Evolutionary conservation across 2,797 vertebrate genomes (phyloP).

Genomic region (Coregonus suidteri): DNA sequence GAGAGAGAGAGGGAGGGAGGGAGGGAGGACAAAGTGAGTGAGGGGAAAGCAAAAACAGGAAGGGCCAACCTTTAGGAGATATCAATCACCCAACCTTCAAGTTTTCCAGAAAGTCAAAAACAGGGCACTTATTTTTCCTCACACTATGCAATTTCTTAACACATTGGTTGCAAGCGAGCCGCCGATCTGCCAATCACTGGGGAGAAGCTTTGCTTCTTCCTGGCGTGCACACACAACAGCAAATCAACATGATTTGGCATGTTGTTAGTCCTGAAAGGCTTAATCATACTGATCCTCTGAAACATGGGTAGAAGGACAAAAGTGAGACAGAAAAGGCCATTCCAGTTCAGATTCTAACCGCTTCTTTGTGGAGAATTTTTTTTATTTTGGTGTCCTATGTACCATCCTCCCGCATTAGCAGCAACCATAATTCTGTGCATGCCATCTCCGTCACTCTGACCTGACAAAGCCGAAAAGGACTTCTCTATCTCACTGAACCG

Average conservation of each 20-base stretch:
- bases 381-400: not conserved
- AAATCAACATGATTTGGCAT: slow-evolving; percentile 29
- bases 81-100: slow-evolving; percentile 42
- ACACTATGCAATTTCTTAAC: not conserved
- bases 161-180: slow-evolving; percentile 2
- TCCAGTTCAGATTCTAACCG: slow-evolving; percentile 44
- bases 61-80: slow-evolving; percentile 54
- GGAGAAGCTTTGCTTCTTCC: not conserved
- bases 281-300: slow-evolving; percentile 53
- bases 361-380: slow-evolving; percentile 1
- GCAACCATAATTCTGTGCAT: slow-evolving; percentile 26
- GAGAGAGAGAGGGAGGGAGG: not conserved
- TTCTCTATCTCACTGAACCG: slow-evolving; percentile 39
- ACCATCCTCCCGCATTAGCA: slow-evolving; percentile 30
- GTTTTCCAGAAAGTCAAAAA: slow-evolving; percentile 47
- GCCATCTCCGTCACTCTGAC: slow-evolving; percentile 39
- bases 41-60: slow-evolving; percentile 51
- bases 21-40: not conserved
- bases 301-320: slow-evolving; percentile 35
- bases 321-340: slow-evolving; percentile 35
- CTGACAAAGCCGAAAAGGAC: slow-evolving; percentile 46
- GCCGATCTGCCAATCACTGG: slow-evolving; percentile 31
- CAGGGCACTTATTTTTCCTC: slow-evolving; percentile 20
- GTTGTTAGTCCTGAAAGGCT: slow-evolving; percentile 34
- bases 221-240: slow-evolving; percentile 24